phyloP scores from a whole-genome alignment of 1,140 invertebrate genomes.

The Helicorthomorpha holstii region DNA sequence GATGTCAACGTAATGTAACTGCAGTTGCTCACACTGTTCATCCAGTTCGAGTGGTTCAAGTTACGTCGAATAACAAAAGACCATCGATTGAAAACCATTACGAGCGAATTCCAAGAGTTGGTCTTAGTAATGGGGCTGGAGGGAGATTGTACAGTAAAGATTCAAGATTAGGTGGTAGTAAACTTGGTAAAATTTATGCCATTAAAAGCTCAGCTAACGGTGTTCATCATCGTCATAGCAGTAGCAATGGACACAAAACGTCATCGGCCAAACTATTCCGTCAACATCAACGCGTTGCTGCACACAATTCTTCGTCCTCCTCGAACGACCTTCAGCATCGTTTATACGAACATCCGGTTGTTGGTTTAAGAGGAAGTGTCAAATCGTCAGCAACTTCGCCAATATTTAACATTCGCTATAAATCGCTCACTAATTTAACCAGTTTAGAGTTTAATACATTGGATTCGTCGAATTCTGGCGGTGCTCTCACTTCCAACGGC shows the following conservation, averaged over 20 bases:
- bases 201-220: background rate
- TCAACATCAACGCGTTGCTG: background rate
- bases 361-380: slow-evolving; percentile 16
- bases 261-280: background rate
- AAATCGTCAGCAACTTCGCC: slow-evolving; percentile 46
- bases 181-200: background rate
- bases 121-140: background rate
- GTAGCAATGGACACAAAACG: background rate
- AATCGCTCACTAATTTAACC: slow-evolving; percentile 58
- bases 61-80: background rate
- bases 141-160: background rate
- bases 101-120: background rate
- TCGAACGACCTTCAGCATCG: no score
- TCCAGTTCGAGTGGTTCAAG: background rate
- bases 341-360: background rate
- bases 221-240: background rate
- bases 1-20: slow-evolving; percentile 5
- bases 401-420: slow-evolving; percentile 63
- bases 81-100: background rate
- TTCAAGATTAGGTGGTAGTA: no score
- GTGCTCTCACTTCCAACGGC: slow-evolving; percentile 55
- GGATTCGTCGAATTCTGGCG: slow-evolving; percentile 72
- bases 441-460: slow-evolving; percentile 58
- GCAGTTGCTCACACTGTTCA: background rate
- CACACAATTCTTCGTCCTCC: no score